These are phyloP conservation scores for Hyaena hyaena DNA, from an alignment of 2,113 vertebrate genomes.

Conservation along the genomic window DNA sequence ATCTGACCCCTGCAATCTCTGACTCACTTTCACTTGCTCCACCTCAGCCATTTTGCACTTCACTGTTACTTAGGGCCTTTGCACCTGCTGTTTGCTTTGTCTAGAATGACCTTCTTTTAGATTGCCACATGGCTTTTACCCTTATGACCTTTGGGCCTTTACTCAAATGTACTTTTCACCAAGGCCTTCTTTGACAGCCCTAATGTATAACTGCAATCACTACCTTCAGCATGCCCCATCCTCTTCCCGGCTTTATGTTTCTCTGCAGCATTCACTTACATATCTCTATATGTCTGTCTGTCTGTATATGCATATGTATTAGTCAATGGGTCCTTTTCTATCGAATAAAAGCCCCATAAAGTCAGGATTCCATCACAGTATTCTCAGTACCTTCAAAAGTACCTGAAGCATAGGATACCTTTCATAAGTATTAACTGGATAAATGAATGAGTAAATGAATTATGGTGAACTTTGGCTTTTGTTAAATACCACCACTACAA, in stretches of 20 bases:
- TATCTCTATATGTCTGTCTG: background rate
- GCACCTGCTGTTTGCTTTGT: background rate
- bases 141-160: background rate
- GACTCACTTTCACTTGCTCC: background rate
- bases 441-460: background rate
- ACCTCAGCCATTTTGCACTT: background rate
- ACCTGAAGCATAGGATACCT: background rate
- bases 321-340: background rate
- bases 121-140: background rate
- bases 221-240: background rate
- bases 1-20: background rate
- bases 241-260: background rate
- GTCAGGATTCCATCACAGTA: background rate
- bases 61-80: background rate
- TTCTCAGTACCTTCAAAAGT: background rate
- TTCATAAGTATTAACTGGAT: background rate
- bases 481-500: background rate
- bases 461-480: background rate
- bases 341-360: background rate
- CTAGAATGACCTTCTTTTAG: background rate
- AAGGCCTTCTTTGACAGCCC: background rate
- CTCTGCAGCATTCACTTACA: background rate
- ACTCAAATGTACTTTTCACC: background rate
- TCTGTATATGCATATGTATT: background rate
- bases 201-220: background rate